Evolutionary conservation across 2,888 invertebrate genomes (phyloP), one percentile per base, ranked within the genome.

Genomic region (Aquatica leii): DNA sequence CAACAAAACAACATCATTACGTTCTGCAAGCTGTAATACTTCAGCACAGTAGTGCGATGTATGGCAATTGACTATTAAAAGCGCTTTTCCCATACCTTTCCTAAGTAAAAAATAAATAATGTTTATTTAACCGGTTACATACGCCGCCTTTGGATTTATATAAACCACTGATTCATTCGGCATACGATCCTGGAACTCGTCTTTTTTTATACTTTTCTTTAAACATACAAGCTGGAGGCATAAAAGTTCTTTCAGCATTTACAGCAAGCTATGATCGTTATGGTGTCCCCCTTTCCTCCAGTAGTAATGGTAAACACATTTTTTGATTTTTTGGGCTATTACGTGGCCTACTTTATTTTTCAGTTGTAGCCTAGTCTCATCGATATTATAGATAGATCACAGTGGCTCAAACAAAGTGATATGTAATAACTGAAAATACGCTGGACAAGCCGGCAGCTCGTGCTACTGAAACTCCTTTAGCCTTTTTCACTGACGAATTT

Each of bases 111-210:
- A 2, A 24, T 24, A 6, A 24, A 24, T 4, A 40, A 24, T 24
- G 24, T 24, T 6, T 24, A 6, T 6, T n/a, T n/a, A n/a, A n/a
- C n/a, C n/a, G 6, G 2, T 24, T 24, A 46, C 46, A 15, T 46
- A 46, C 15, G 46, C 46, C 2, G 46, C 4, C 14, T 46, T 46
- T 15, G 4, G 46, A 15, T 46, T 46, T 5, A 46, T 46, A 15
- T 46, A 46, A 46, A 46, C 46, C 9, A 46, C 18, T 46, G 46
- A 15, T 46, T 15, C 46, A 15, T 46, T 46, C 4, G 17, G 46
- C 46, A 46, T 46, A 46, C 46, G 14, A 46, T 46, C 46, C 3
- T 14, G 2, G 15, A 46, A 46, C 14, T 46, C 46, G 9, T 46
- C 18, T n/a, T 11, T 46, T 46, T n/a, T 46, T 24, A 11, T 15